A percentile compares a stretch with the other conserved stretches of the same genome.
These are phyloP conservation scores for Lanius collurio DNA, from an alignment of 2,113 vertebrate species.

Conservation along the genomic window DNA sequence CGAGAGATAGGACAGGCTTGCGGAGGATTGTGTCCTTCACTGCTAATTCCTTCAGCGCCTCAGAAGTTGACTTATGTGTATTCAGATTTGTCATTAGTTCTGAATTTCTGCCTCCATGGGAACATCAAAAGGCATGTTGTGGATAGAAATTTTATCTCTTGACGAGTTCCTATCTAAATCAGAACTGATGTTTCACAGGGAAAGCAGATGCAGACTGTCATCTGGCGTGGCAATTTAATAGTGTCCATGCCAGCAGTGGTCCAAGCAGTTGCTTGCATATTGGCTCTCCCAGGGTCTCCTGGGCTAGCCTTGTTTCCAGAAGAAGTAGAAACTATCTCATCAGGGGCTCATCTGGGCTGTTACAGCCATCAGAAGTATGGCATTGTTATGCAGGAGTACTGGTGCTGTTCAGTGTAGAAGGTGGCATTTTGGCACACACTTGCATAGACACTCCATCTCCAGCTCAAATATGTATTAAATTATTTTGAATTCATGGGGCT, in stretches of 20 bases:
- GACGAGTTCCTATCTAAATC: neutral
- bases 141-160: neutral
- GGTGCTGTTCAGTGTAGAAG: neutral
- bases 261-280: neutral
- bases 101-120: neutral
- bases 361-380: neutral
- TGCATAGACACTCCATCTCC: neutral
- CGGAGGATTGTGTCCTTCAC: neutral
- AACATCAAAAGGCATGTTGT: neutral
- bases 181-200: neutral
- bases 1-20: fast-evolving
- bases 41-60: neutral
- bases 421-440: neutral
- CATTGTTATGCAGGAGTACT: neutral
- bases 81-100: neutral
- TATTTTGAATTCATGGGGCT: neutral
- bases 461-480: neutral
- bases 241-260: neutral
- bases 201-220: neutral
- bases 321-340: neutral
- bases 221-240: neutral
- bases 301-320: neutral
- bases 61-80: neutral
- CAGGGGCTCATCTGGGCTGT: neutral
- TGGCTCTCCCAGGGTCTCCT: neutral